Base-by-base conservation (phyloP, 2,888 invertebrate genomes). In the Sipunculus nudus region DNA sequence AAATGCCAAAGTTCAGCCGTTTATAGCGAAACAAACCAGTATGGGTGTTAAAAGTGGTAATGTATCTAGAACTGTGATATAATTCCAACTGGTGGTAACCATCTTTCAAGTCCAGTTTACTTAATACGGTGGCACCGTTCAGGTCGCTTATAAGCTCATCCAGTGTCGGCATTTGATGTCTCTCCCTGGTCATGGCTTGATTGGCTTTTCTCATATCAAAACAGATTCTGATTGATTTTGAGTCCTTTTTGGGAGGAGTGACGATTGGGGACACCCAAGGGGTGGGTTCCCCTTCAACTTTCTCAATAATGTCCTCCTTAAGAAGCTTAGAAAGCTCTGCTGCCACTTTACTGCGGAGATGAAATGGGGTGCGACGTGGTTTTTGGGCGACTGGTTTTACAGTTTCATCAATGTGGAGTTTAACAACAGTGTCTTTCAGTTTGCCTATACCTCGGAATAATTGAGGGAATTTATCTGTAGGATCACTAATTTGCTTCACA, bases 61-160 rank as follows among this genome's bases (percentile, higher is more conserved):
- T 70, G 19, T 56, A 63, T 59, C 67, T 48, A 0, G 77, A 79
- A 13, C 75, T 66, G 32, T 29, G 26, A 21, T 67, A 50, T 4
- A 73, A 54, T 21, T 57, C 71, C 2, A 74, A 43, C 46, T 75
- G 72, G 29, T 74, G 67, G 52, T 68, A 75, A 16, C 68, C 73
- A 2, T 25, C 35, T 19, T 40, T 49, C 0, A 76, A 59, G 38
- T 76, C 71, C 1, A 73, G 47, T 41, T 68, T 68, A 28, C 67
- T 67, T 53, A 67, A 73, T 1, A 69, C 61, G 6, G 35, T 62
- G 3, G 65, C 40, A 2, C 70, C 67, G 54, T 72, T 73, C 41
- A 75, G 29, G 23, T 69, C 66, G 35, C 60, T 25, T 2, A 68
- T 57, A 10, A 74, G n/a, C 2, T 75, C 72, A 46, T 72, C 68